These are phyloP conservation scores for Nothoprocta pentlandii DNA, from an alignment of 2,113 vertebrate species.

Conservation along the genomic window DNA sequence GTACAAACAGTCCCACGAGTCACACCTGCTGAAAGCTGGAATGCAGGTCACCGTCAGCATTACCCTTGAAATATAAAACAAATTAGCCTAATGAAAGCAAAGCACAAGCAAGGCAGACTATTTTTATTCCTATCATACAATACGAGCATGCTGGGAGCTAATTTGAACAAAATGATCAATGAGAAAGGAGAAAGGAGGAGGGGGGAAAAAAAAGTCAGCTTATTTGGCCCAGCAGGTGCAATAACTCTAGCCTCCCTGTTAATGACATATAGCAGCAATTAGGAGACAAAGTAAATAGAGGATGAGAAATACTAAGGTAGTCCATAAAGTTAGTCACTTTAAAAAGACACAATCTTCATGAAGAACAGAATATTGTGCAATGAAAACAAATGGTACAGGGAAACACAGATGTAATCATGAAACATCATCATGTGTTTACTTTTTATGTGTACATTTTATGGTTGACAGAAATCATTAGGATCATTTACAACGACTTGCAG, in stretches of 20 bases:
- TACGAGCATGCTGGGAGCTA: background rate
- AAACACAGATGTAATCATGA: background rate
- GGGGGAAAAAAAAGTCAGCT: background rate
- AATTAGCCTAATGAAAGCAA: background rate
- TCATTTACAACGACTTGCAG: background rate
- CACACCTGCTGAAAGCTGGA: background rate
- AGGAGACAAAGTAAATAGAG: background rate
- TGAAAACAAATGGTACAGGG: background rate
- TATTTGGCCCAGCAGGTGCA: background rate
- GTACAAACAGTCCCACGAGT: background rate
- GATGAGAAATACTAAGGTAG: background rate
- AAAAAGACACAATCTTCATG: background rate
- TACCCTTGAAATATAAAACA: background rate
- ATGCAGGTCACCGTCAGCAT: background rate
- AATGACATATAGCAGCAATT: background rate
- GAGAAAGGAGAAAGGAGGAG: background rate
- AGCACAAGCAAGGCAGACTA: background rate
- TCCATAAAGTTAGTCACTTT: background rate
- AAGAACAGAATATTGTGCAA: background rate
- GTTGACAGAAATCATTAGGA: background rate
- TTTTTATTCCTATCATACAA: background rate
- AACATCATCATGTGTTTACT: background rate
- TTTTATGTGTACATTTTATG: constrained; percentile 3
- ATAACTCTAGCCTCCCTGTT: background rate
- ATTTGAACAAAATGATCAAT: background rate